These are phyloP conservation scores for Apaloderma vittatum DNA, from an alignment of 2,113 vertebrate genomes.

Conservation along the genomic window DNA sequence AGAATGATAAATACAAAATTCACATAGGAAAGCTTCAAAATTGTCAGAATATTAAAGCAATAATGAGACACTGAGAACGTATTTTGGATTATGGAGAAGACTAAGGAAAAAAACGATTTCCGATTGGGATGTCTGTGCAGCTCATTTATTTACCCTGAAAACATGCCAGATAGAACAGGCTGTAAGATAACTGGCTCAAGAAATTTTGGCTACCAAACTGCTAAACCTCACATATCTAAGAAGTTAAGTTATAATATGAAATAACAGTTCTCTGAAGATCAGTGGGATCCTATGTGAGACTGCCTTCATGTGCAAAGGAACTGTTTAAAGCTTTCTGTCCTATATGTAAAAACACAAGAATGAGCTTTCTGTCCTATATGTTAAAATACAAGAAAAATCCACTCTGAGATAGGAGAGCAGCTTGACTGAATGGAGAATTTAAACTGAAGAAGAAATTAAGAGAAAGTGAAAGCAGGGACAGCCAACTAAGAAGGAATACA, in stretches of 20 bases:
- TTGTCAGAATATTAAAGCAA: not conserved
- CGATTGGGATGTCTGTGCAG: not conserved
- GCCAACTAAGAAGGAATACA: not conserved
- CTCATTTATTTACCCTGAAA: conserved; percentile 36
- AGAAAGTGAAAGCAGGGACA: not conserved
- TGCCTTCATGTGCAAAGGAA: not conserved
- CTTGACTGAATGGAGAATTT: not conserved
- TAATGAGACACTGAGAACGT: not conserved
- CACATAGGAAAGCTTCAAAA: not conserved
- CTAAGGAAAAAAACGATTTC: not conserved
- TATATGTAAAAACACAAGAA: not conserved
- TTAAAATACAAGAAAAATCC: not conserved
- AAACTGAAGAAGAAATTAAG: not conserved
- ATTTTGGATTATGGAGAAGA: not conserved
- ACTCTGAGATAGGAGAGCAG: not conserved
- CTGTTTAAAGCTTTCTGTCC: not conserved
- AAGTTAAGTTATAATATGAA: conserved; percentile 16
- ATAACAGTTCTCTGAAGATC: not conserved
- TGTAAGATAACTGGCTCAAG: conserved; percentile 3
- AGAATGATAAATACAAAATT: not conserved
- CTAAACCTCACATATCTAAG: not conserved
- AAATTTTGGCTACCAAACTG: not conserved
- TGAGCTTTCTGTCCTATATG: not conserved
- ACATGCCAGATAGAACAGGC: not conserved
- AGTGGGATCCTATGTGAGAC: not conserved